Evolutionary conservation across 2,113 vertebrate species (phyloP).

Genomic region (Neofelis nebulosa): DNA sequence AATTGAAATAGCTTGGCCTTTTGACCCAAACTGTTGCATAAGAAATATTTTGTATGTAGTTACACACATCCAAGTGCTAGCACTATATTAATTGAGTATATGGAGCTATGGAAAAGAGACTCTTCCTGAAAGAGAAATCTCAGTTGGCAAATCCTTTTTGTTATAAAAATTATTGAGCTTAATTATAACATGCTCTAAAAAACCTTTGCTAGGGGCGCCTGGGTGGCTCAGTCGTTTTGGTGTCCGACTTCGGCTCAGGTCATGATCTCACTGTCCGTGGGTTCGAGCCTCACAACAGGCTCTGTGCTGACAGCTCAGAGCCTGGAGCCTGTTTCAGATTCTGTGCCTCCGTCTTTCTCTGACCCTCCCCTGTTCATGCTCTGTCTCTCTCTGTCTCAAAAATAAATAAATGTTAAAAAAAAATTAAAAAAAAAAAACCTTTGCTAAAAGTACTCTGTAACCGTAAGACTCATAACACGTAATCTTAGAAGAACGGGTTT

Average conservation of each 20-base stretch:
- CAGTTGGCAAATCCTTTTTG: slow-evolving; percentile 24
- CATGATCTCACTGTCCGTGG: too few species aligned
- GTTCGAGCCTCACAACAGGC: too few species aligned
- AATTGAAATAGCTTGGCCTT: slow-evolving; percentile 41
- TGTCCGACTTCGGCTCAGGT: too few species aligned
- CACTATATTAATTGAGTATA: background rate
- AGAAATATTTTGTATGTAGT: slow-evolving; percentile 41
- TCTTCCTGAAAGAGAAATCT: background rate
- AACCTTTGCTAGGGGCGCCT: background rate
- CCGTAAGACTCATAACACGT: background rate
- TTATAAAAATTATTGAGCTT: slow-evolving; percentile 14
- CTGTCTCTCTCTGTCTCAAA: too few species aligned
- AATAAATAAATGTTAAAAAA: too few species aligned
- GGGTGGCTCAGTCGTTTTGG: too few species aligned
- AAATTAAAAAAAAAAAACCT: background rate
- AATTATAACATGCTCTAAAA: background rate
- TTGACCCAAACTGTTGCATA: background rate
- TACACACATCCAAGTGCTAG: background rate
- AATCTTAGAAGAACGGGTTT: background rate
- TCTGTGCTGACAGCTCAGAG: too few species aligned
- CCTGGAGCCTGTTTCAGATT: too few species aligned
- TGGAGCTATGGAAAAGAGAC: background rate
- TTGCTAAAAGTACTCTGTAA: background rate
- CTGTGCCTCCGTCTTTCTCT: too few species aligned
- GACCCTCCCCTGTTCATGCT: too few species aligned